A percentile compares a stretch with the other conserved stretches of the same genome.
phyloP scores from a whole-genome alignment of 2,888 invertebrate species.

The Atethmia centrago region DNA sequence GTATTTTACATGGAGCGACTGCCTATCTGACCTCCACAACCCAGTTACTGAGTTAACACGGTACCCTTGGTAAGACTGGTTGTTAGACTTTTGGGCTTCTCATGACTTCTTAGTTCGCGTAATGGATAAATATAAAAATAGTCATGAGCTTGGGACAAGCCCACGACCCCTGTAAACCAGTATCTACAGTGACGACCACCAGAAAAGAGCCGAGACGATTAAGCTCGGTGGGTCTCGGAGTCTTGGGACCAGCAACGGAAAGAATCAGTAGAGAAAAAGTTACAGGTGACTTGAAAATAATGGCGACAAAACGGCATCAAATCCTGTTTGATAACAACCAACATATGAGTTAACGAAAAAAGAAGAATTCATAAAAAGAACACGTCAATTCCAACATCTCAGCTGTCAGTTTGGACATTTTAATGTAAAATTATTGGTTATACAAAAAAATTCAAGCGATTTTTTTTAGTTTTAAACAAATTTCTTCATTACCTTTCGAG shows the following conservation, averaged over 20 bases:
- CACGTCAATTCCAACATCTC: conserved; percentile 40
- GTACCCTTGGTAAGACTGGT: too few relatives aligned
- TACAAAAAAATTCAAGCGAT: conserved; percentile 41
- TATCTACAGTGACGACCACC: neutral
- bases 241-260: neutral
- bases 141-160: neutral
- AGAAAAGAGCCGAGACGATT: neutral
- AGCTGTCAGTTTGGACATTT: conserved; percentile 50
- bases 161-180: too few relatives aligned
- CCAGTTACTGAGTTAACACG: too few relatives aligned
- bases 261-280: conserved; percentile 41
- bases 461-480: conserved; percentile 26
- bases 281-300: neutral
- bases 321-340: conserved; percentile 21
- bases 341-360: conserved; percentile 23
- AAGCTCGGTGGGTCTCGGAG: neutral
- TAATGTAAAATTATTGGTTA: conserved; percentile 46
- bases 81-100: too few relatives aligned
- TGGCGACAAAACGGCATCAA: conserved; percentile 23
- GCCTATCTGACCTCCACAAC: too few relatives aligned
- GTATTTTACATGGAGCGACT: too few relatives aligned
- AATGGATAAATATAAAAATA: neutral
- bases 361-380: conserved; percentile 65
- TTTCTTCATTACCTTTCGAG: conserved; percentile 79
- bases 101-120: too few relatives aligned